Conservation (phyloP, 2,888 invertebrate genomes). For the Parthenolecanium corni region DNA sequence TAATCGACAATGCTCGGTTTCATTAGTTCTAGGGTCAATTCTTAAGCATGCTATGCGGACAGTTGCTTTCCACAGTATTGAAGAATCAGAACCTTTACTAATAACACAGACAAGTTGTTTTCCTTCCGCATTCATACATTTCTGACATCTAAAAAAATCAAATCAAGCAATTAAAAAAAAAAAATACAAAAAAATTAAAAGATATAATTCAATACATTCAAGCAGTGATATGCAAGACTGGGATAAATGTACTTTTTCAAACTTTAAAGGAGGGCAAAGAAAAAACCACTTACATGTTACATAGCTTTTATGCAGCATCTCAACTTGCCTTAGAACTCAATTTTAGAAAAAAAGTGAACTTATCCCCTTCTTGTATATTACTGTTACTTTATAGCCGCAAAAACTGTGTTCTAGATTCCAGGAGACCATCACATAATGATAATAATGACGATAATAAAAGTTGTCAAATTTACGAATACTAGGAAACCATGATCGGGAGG, state of each 20-base stretch:
- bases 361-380: too few species aligned
- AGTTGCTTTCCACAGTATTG: slow-evolving; percentile 57
- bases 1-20: slow-evolving; percentile 48
- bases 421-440: too few species aligned
- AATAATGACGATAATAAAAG: too few species aligned
- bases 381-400: too few species aligned
- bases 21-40: slow-evolving; percentile 44
- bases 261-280: too few species aligned
- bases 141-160: slow-evolving; percentile 43
- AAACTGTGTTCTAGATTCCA: too few species aligned
- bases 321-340: too few species aligned
- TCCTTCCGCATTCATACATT: slow-evolving; percentile 49
- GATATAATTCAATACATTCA: neutral
- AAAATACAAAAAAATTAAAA: neutral
- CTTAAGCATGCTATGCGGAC: slow-evolving; percentile 54
- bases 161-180: slow-evolving; percentile 26
- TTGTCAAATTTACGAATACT: too few species aligned
- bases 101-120: slow-evolving; percentile 54
- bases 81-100: slow-evolving; percentile 51
- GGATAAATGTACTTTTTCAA: neutral
- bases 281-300: too few species aligned
- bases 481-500: too few species aligned
- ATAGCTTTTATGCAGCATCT: too few species aligned
- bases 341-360: too few species aligned
- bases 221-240: neutral